Percentiles rank a stretch among this genome's conserved stretches.
phyloP scores from a whole-genome alignment of 2,113 vertebrate genomes.

The Mustela nigripes region DNA sequence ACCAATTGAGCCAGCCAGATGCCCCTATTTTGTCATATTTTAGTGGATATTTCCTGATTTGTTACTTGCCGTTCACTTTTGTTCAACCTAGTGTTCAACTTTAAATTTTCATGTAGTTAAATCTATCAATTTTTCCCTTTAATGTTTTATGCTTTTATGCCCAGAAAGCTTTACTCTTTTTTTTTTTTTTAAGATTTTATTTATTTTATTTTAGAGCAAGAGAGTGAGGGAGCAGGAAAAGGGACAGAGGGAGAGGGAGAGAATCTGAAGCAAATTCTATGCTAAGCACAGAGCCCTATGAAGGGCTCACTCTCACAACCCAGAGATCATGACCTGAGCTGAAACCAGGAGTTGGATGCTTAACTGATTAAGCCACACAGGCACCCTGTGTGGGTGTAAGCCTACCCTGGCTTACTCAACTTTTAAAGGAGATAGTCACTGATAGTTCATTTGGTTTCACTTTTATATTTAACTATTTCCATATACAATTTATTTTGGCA shows the following conservation, averaged over 20 bases:
- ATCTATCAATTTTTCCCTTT: neutral
- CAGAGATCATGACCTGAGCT: neutral
- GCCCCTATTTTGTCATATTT: neutral
- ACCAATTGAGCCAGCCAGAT: too few relatives aligned
- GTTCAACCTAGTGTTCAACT: neutral
- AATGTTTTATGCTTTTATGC: neutral
- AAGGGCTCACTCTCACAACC: neutral
- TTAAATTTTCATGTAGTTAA: slow-evolving; percentile 1
- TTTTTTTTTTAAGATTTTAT: neutral
- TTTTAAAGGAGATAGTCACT: neutral
- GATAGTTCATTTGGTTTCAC: neutral
- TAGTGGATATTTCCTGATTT: neutral
- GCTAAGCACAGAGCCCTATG: neutral
- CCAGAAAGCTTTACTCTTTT: neutral
- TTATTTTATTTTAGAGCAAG: neutral
- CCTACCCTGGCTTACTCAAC: neutral
- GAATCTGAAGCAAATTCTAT: neutral
- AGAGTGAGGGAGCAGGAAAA: neutral
- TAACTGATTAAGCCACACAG: neutral
- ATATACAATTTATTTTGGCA: slow-evolving; percentile 26
- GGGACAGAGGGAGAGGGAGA: too few relatives aligned
- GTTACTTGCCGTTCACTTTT: neutral
- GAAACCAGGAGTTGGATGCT: neutral
- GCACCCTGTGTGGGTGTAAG: too few relatives aligned
- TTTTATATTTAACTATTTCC: slow-evolving; percentile 53